These are phyloP conservation scores for Drosophila nigromelanica DNA, from an alignment of 1,140 invertebrate genomes.

Conservation along the genomic window DNA sequence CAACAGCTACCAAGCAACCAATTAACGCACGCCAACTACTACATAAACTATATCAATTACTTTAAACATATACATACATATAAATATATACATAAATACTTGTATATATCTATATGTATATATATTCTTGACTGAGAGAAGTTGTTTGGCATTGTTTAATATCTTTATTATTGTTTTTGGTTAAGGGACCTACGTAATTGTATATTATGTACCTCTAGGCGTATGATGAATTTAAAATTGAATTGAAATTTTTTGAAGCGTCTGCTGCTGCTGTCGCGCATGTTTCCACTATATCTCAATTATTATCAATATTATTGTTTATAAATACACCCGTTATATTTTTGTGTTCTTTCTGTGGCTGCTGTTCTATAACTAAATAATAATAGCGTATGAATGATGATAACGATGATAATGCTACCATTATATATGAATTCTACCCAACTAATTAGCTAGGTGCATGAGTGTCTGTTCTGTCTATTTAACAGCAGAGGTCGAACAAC, in stretches of 20 bases:
- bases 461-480: slow-evolving; percentile 65
- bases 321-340: slow-evolving; percentile 20
- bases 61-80: slow-evolving; percentile 11
- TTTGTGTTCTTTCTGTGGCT: slow-evolving; percentile 43
- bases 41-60: slow-evolving; percentile 7
- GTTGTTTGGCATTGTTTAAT: slow-evolving; percentile 63
- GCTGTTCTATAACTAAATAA: slow-evolving; percentile 42
- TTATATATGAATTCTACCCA: slow-evolving; percentile 38
- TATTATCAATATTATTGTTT: slow-evolving; percentile 24
- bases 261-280: slow-evolving; percentile 68
- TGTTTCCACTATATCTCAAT: slow-evolving; percentile 44
- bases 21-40: slow-evolving; percentile 45
- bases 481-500: slow-evolving; percentile 45
- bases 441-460: slow-evolving; percentile 76
- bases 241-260: slow-evolving; percentile 44
- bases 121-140: slow-evolving; percentile 58
- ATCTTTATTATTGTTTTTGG: slow-evolving; percentile 46
- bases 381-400: slow-evolving; percentile 68
- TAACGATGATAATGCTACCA: slow-evolving; percentile 38
- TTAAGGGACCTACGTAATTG: slow-evolving; percentile 55
- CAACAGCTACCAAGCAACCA: slow-evolving; percentile 36
- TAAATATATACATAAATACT: slow-evolving; percentile 6
- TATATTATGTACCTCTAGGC: slow-evolving; percentile 77
- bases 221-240: slow-evolving; percentile 69
- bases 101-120: slow-evolving; percentile 18